Percentiles rank a stretch among this genome's conserved stretches.
Conservation (phyloP, 1,140 invertebrate genomes). For the Aethina tumida region DNA sequence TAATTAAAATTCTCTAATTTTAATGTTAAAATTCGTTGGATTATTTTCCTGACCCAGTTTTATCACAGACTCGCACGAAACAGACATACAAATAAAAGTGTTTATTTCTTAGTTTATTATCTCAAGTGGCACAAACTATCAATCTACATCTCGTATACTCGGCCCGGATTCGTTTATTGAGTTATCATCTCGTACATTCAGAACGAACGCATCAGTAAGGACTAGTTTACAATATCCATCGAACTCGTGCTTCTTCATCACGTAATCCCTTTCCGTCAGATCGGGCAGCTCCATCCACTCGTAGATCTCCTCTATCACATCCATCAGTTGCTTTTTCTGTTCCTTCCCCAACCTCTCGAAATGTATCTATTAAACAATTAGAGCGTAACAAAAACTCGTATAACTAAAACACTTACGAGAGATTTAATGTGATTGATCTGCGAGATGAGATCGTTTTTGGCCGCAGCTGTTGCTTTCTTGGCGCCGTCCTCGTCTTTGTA, state of each 20-base stretch:
- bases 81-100: too few relatives aligned
- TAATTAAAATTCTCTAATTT: too few relatives aligned
- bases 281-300: constrained; percentile 58
- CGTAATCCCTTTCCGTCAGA: constrained; percentile 47
- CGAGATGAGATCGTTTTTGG: constrained; percentile 59
- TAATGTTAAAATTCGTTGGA: too few relatives aligned
- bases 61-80: too few relatives aligned
- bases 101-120: too few relatives aligned
- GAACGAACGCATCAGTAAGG: constrained; percentile 41
- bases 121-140: too few relatives aligned
- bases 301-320: constrained; percentile 42
- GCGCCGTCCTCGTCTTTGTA: constrained; percentile 45
- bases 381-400: background rate
- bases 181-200: constrained; percentile 10
- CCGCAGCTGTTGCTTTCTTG: constrained; percentile 43
- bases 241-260: constrained; percentile 45
- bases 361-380: constrained; percentile 31
- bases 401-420: constrained; percentile 27
- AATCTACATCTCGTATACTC: constrained; percentile 62
- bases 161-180: constrained; percentile 38
- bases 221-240: constrained; percentile 41
- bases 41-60: too few relatives aligned
- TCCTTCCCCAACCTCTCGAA: constrained; percentile 35
- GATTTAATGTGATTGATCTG: constrained; percentile 63
- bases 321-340: constrained; percentile 29